Base-by-base conservation (phyloP, 37 sponge, comb jelly and placozoan species). In the Bolinopsis microptera region DNA sequence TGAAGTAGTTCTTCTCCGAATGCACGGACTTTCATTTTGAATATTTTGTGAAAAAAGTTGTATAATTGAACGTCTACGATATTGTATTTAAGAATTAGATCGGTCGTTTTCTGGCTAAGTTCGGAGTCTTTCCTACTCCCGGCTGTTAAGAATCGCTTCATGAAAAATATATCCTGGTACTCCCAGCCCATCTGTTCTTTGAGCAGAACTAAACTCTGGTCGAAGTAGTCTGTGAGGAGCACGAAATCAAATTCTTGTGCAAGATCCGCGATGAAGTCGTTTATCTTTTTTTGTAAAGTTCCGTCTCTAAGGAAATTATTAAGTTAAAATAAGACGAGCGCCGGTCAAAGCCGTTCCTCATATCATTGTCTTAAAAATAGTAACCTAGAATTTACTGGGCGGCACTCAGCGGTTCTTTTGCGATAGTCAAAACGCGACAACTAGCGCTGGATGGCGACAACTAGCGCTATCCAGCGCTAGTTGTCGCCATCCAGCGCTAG, bases 141-240 rank as follows among this genome's bases (percentile, higher is more conserved):
- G 13, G 80, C 33, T 34, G 80, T 77, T 21, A 34, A 77, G 36
- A 77, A 77, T 1, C 80, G 80, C 21, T 77, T 77, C 80, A 77
- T 77, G 80, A 77, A 77, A 36, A 77, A 77, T 28, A 77, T 77
- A 18, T 77, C 80, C 36, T 32, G 80, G 36, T 35, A 77, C 37
- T 77, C 36, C 80, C 80, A 77, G 34, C 80, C 80, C 80, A 77
- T 77, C 36, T 32, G 35, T 18, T 77, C 80, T 36, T 77, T 77
- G 35, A 77, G 36, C 36, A 77, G 36, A 9, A 77, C 80, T 32
- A 77, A 77, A 77, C 80, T 77, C 18, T 77, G 35, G 18, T 77
- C 80, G 33, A 77, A 77, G 37, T 77, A 77, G 36, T 77, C 80
- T 3, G 80, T 77, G 35, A 77, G 80, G 0, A 77, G 80, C 1